Conservation (phyloP, 2,888 invertebrate species). For the Ryuthela nishihirai region DNA sequence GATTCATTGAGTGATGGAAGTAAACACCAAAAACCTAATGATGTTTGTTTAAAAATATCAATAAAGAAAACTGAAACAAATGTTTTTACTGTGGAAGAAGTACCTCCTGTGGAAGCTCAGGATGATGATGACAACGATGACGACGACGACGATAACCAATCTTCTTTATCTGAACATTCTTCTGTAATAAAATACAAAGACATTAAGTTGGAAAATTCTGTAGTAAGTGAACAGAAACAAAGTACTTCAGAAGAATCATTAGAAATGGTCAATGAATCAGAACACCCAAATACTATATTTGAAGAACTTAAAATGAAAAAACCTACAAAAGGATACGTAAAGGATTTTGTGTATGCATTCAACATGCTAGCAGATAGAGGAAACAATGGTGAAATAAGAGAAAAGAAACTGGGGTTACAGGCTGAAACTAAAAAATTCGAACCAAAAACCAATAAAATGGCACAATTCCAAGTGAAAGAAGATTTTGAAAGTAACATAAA, state of each 20-base stretch:
- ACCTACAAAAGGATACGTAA: conserved; percentile 24
- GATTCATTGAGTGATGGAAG: too few species aligned
- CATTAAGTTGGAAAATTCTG: not conserved
- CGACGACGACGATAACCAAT: conserved; percentile 24
- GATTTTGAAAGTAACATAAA: too few species aligned
- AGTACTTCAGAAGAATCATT: conserved; percentile 9
- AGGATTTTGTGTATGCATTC: conserved; percentile 28
- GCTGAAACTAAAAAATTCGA: too few species aligned
- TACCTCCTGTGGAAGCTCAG: conserved; percentile 6
- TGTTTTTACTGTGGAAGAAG: conserved; percentile 31
- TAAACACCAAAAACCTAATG: too few species aligned
- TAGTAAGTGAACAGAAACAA: conserved; percentile 1
- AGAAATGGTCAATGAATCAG: conserved; percentile 9
- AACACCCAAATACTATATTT: conserved; percentile 24
- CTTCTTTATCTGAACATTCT: conserved; percentile 23
- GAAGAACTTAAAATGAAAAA: conserved; percentile 23
- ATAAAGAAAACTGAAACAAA: conserved; percentile 33
- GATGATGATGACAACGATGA: conserved; percentile 18
- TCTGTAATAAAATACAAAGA: conserved; percentile 9
- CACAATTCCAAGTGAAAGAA: too few species aligned
- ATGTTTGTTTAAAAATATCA: conserved; percentile 29
- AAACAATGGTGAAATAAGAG: not conserved
- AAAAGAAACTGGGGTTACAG: not conserved
- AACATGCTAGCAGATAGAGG: conserved; percentile 24
- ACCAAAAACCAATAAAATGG: too few species aligned